Base-by-base conservation (phyloP, 2,888 invertebrate genomes). In the Heliconius cydno region DNA sequence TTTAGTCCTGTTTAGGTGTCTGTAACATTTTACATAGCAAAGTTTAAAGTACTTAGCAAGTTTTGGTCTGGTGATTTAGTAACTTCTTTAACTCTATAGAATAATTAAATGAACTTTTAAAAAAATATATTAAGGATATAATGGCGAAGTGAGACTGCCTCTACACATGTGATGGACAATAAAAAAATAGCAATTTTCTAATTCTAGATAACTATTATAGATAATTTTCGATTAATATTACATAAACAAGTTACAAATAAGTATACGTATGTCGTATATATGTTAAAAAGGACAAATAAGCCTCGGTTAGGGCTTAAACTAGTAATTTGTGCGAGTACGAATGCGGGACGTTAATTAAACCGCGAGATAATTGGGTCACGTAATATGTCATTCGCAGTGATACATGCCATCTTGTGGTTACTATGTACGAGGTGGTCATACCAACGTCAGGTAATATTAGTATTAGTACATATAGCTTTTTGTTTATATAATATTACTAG, bases 321-420 rank as follows among this genome's bases (percentile, higher is more conserved):
- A 75, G 38, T 41, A 63, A 75, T 68, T 38, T 63, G 30, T 46
- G 74, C 41, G 68, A 41, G 72, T 70, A 72, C 72, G 84, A 85
- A 88, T 85, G 82, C 79, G 77, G 78, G 81, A 78, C 84, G 84
- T 85, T 91, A 92, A 91, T 91, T 90, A 91, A 90, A 88, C 91
- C 88, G 80, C 87, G 84, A 84, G 85, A 86, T 90, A 91, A 91
- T 91, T 89, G 88, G 90, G 88, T 86, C 87, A 85, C 85, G 82
- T 78, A 83, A 82, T 82, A 71, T 79, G 70, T 79, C 68, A 83
- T 79, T 79, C 79, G 81, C 77, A 70, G 78, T 81, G 38, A 74
- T 60, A 67, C 22, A 72, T 30, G 60, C n/a, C 57, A 66, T 66
- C 65, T 38, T 75, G 68, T 75, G 41, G 63, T 75, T 63, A 46